These are phyloP conservation scores for Burhinus oedicnemus DNA, from an alignment of 2,113 vertebrate species.

Conservation along the genomic window DNA sequence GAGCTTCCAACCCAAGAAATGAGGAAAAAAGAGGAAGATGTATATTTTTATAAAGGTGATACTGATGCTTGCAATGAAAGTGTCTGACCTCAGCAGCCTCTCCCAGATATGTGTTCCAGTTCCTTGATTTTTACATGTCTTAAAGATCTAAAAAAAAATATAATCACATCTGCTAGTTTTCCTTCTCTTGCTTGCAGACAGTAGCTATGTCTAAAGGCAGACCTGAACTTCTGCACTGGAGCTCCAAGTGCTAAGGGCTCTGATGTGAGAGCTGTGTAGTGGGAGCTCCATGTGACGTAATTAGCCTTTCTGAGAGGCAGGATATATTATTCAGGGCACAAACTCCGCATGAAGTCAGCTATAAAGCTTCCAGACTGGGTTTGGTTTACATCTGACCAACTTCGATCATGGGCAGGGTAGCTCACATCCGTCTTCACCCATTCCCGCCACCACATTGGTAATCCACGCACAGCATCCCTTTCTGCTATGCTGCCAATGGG, in stretches of 20 bases:
- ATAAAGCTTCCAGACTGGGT: background rate
- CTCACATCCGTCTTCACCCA: background rate
- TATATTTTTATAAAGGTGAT: background rate
- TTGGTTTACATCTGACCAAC: background rate
- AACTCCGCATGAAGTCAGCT: background rate
- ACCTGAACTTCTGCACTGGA: background rate
- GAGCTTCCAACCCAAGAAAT: background rate
- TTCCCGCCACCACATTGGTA: background rate
- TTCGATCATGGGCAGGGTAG: background rate
- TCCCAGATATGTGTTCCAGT: background rate
- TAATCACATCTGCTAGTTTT: background rate
- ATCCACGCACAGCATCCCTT: background rate
- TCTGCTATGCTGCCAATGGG: background rate
- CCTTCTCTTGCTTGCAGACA: background rate
- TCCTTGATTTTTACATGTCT: background rate
- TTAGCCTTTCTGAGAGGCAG: background rate
- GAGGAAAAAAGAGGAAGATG: background rate
- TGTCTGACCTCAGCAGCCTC: background rate
- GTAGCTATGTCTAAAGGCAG: background rate
- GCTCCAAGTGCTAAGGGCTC: background rate
- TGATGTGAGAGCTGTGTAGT: background rate
- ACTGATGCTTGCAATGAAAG: background rate
- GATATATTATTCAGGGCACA: background rate
- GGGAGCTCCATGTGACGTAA: background rate
- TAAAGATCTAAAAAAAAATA: background rate